Base-by-base conservation (phyloP, 2,888 invertebrate genomes). In the Seira sanloemensis region DNA sequence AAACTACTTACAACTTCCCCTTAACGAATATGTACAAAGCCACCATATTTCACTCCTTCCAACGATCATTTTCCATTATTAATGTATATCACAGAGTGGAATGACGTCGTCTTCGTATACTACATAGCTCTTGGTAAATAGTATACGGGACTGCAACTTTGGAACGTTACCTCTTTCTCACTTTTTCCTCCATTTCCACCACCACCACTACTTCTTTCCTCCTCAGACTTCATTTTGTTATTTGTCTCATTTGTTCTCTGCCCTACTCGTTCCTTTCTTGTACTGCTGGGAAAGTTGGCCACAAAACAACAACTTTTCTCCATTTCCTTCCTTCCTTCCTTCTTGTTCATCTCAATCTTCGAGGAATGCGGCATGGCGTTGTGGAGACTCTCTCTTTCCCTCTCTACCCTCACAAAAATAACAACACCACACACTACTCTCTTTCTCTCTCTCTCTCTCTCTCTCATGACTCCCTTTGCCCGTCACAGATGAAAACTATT, bases 171-270 rank as follows among this genome's bases (percentile, higher is more conserved):
- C 62, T 37, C 62, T 19, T 18, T 62, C 62, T n/a, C 62, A 21
- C 62, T 62, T 62, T 62, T 62, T 37, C 37, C 62, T 21, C 21
- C 2, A 58, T 4, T 7, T 21, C n/a, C n/a, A n/a, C n/a, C n/a
- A n/a, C n/a, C n/a, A n/a, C n/a, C n/a, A n/a, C n/a, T n/a, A n/a
- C n/a, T n/a, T n/a, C n/a, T n/a, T n/a, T 50, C 16, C 16, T 50
- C n/a, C n/a, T 50, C 50, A 62, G 62, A 62, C 62, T 62, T 62
- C 62, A 62, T 73, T 58, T 73, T 73, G 58, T 24, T 58, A 18
- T 25, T 50, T 58, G 54, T 37, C 58, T 37, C 46, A 27, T 27
- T 46, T 23, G 37, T 50, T 71, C 71, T 71, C 67, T 26, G 24
- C 25, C 26, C 26, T 26, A 25, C 21, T 67, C 26, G 12, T 62